A percentile compares a stretch with the other conserved stretches of the same genome.
These are phyloP conservation scores for Sinocyclocheilus maitianheensis DNA, from an alignment of 2,113 vertebrate species.

Conservation along the genomic window DNA sequence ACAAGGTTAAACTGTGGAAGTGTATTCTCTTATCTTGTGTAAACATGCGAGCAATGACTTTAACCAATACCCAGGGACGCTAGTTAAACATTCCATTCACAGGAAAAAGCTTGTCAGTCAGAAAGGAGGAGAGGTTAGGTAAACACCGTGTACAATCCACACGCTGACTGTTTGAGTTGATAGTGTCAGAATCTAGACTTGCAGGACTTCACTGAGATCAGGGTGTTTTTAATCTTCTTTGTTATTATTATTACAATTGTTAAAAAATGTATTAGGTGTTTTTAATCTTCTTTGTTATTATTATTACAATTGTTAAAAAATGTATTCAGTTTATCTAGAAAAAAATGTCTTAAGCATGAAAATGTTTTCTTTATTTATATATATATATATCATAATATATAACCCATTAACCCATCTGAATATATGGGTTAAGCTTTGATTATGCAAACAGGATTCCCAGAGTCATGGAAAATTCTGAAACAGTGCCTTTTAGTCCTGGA, in stretches of 20 bases:
- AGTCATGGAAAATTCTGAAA: neutral
- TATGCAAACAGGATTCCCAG: neutral
- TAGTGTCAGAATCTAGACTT: constrained; percentile 29
- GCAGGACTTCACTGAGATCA: constrained; percentile 12
- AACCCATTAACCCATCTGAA: too few species aligned
- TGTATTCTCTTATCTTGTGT: constrained; percentile 71
- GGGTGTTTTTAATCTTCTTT: neutral
- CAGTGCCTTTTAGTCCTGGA: neutral
- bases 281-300: neutral
- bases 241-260: neutral
- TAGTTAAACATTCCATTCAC: constrained; percentile 73
- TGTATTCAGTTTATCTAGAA: neutral
- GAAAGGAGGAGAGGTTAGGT: constrained; percentile 60
- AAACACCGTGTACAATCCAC: constrained; percentile 52
- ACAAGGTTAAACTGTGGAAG: constrained; percentile 57
- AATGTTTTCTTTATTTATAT: too few species aligned
- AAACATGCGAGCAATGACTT: constrained; percentile 72
- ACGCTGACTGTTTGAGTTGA: constrained; percentile 44
- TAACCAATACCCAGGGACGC: constrained; percentile 69
- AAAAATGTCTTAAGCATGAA: neutral
- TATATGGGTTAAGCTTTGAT: neutral
- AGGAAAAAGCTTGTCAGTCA: constrained; percentile 74
- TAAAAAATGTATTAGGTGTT: neutral
- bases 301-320: neutral
- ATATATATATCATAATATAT: too few species aligned